These are phyloP conservation scores for Chaenodraco wilsoni DNA, from an alignment of 2,797 vertebrate genomes.

Conservation along the genomic window DNA sequence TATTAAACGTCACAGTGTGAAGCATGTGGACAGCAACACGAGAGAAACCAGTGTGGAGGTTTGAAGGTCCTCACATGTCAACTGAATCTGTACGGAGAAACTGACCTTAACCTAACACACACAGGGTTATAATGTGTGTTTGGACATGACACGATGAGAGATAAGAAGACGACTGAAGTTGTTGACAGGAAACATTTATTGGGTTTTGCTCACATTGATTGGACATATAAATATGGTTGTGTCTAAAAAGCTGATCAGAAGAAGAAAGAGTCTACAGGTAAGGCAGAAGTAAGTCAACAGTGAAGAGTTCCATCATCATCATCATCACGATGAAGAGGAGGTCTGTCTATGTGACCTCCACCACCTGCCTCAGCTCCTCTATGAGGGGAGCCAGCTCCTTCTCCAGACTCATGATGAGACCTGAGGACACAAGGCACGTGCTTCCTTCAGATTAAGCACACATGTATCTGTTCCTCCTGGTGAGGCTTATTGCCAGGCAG, in stretches of 20 bases:
- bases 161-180: background rate
- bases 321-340: background rate
- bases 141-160: background rate
- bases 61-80: background rate
- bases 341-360: slow-evolving; percentile 89
- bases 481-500: too few relatives aligned
- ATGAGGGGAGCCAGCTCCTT: slow-evolving; percentile 94
- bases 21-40: background rate
- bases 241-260: slow-evolving; percentile 15
- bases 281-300: slow-evolving; percentile 18
- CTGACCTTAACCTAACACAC: background rate
- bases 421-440: slow-evolving; percentile 67
- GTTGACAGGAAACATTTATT: slow-evolving; percentile 43
- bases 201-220: slow-evolving; percentile 35
- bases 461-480: too few relatives aligned
- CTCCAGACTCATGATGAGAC: slow-evolving; percentile 95
- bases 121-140: background rate
- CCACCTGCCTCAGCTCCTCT: slow-evolving; percentile 94
- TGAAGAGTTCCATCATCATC: background rate
- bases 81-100: background rate
- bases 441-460: background rate
- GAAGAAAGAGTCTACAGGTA: slow-evolving; percentile 11
- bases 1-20: background rate
- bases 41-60: background rate
- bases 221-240: slow-evolving; percentile 14